phyloP scores from a whole-genome alignment of 2,888 invertebrate genomes.

The Monoplex corrugatus region DNA sequence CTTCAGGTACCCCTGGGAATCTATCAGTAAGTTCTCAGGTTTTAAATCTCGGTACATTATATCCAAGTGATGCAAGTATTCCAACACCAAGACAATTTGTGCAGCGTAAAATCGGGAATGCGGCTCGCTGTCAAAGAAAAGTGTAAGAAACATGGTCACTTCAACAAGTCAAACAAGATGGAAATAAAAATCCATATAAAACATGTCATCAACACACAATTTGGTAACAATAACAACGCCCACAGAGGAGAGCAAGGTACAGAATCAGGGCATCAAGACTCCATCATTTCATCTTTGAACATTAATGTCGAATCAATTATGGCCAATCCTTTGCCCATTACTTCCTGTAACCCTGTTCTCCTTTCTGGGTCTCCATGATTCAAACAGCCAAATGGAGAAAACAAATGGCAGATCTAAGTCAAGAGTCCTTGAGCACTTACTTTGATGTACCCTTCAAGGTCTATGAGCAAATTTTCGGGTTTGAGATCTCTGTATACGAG shows the following conservation, averaged over 20 bases:
- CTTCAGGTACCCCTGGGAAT: slow-evolving; percentile 92
- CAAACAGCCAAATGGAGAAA: slow-evolving; percentile 35
- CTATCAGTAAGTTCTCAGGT: slow-evolving; percentile 98
- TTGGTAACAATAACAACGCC: slow-evolving; percentile 44
- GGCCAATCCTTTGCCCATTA: neutral
- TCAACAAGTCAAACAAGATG: slow-evolving; percentile 49
- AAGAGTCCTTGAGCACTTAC: slow-evolving; percentile 72
- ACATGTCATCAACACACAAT: slow-evolving; percentile 48
- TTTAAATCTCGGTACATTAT: slow-evolving; percentile 99
- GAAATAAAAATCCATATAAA: slow-evolving; percentile 30
- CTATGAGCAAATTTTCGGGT: slow-evolving; percentile 98
- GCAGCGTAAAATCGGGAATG: slow-evolving; percentile 99
- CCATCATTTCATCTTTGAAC: neutral
- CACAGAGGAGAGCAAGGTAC: slow-evolving; percentile 25
- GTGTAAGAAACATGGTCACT: slow-evolving; percentile 46
- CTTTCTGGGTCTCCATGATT: slow-evolving; percentile 24
- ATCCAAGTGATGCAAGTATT: slow-evolving; percentile 99
- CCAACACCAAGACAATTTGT: slow-evolving; percentile 99
- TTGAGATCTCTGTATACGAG: slow-evolving; percentile 99
- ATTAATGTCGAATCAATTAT: too few species aligned
- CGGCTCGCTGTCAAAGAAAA: slow-evolving; percentile 90
- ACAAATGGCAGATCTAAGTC: slow-evolving; percentile 28
- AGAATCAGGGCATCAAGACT: neutral
- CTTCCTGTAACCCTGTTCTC: neutral
- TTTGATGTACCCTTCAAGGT: slow-evolving; percentile 85